Evolutionary conservation across 2,888 invertebrate species (phyloP), one percentile per base, ranked within the genome.

Genomic region (Amaurobius ferox): DNA sequence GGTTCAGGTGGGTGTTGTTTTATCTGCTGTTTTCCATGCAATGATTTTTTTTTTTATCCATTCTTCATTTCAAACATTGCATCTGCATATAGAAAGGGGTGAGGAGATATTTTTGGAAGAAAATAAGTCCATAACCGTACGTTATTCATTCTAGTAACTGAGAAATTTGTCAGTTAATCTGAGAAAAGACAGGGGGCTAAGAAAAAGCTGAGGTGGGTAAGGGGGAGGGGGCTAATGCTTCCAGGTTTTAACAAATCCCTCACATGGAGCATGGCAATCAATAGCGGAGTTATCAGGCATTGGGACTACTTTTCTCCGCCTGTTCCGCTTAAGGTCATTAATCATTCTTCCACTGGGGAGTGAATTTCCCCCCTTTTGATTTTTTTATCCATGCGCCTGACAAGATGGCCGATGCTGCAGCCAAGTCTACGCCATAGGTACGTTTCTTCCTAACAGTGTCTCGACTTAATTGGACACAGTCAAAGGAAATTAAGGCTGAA

Each of bases 171-270:
- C 80, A 81, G 80, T 81, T 81, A 81, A 81, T 81, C 80, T 81
- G 67, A 40, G 62, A 44, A 73, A 67, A 66, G 73, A 48, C 44
- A 55, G 72, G 70, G 72, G 64, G 28, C 72, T 66, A 78, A 72
- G 71, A 71, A 55, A 71, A 71, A 71, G 55, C 29, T 7, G 71
- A 32, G 23, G 35, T 35, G 11, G 61, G 74, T 40, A 48, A 48
- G 55, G 32, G 32, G 55, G 16, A 23, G 55, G 0, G 64, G 39
- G 30, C 48, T 66, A 76, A 76, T 66, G 76, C 66, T 78, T 61
- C 68, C 19, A 86, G 85, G 83, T 81, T 83, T 83, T 83, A 78
- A 86, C 85, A 86, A 86, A 86, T 86, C 85, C 85, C 73, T 73
- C 78, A 76, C 48, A 71, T 55, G 66, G 64, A 76, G 76, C 61